These are phyloP conservation scores for Zaprionus bogoriensis DNA, from an alignment of 2,888 invertebrate species.

Conservation along the genomic window DNA sequence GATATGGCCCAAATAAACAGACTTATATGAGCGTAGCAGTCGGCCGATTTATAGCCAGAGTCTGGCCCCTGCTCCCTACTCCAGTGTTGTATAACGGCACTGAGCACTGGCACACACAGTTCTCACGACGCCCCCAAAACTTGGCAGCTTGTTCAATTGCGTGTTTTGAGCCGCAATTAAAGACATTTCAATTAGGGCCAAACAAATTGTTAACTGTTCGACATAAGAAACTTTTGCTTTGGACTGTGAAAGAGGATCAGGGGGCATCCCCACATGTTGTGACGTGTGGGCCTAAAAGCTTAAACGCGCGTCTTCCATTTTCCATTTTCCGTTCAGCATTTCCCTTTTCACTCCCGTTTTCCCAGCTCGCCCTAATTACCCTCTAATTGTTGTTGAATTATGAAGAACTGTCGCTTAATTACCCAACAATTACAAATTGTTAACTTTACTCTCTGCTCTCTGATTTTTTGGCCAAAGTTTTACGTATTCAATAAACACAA, in stretches of 20 bases:
- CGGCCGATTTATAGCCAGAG: conserved; percentile 18
- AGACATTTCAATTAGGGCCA: conserved; percentile 53
- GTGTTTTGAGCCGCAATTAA: conserved; percentile 42
- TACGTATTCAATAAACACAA: conserved; percentile 8
- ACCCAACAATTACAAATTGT: conserved; percentile 56
- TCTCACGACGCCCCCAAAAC: conserved; percentile 36
- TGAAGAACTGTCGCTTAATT: conserved; percentile 65
- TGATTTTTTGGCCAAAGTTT: conserved; percentile 31
- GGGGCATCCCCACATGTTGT: conserved; percentile 24
- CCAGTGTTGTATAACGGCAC: conserved; percentile 26
- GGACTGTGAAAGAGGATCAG: neutral
- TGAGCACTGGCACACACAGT: conserved; percentile 9
- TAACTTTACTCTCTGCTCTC: conserved; percentile 4
- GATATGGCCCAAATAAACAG: conserved; percentile 18
- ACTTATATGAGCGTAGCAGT: conserved; percentile 14
- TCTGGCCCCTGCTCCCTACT: neutral
- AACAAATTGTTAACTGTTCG: conserved; percentile 43
- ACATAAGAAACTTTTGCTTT: conserved; percentile 6
- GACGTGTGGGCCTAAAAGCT: conserved; percentile 41
- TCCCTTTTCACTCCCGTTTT: neutral
- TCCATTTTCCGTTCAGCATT: neutral
- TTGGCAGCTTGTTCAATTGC: conserved; percentile 34
- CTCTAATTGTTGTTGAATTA: conserved; percentile 73
- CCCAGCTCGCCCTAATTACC: conserved; percentile 61
- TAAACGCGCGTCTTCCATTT: conserved; percentile 14